Evolutionary conservation across 2,888 invertebrate species (phyloP).

Genomic region (Lithophane ornitopus): DNA sequence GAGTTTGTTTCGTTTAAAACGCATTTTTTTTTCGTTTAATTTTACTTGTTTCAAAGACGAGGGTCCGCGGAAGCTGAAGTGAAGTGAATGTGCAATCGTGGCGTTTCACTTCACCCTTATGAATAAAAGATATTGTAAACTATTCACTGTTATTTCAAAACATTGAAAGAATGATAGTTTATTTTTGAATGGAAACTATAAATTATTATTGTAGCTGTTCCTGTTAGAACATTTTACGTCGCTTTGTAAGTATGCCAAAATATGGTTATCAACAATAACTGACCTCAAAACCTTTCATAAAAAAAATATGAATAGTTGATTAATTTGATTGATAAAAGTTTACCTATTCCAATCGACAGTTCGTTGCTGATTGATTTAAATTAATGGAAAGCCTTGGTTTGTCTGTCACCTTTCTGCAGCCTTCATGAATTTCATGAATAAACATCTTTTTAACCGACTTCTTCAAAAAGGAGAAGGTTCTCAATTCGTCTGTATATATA

Average conservation of each 20-base stretch:
- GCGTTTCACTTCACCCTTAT: not conserved
- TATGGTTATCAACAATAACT: not conserved
- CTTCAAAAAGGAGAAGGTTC: no score
- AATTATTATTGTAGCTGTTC: not conserved
- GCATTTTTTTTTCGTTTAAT: no score
- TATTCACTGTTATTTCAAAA: constrained; percentile 13
- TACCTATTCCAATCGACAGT: constrained; percentile 14
- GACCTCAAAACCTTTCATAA: constrained; percentile 8
- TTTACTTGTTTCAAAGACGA: not conserved
- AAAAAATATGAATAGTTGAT: constrained; percentile 5
- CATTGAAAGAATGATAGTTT: not conserved
- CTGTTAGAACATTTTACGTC: not conserved
- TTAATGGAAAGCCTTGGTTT: constrained; percentile 13
- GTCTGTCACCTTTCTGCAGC: not conserved
- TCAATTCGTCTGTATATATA: no score
- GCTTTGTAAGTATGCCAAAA: not conserved
- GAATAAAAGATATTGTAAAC: constrained; percentile 5
- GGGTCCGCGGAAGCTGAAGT: not conserved
- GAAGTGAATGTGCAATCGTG: not conserved
- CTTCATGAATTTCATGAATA: constrained; percentile 9
- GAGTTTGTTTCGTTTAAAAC: not conserved
- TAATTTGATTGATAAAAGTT: constrained; percentile 22
- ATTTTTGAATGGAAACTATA: not conserved
- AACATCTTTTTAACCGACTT: no score
- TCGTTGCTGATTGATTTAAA: constrained; percentile 11